Evolutionary conservation across 2,113 vertebrate species (phyloP), one percentile per base, ranked within the genome.

Genomic region (Reinhardtius hippoglossoides): DNA sequence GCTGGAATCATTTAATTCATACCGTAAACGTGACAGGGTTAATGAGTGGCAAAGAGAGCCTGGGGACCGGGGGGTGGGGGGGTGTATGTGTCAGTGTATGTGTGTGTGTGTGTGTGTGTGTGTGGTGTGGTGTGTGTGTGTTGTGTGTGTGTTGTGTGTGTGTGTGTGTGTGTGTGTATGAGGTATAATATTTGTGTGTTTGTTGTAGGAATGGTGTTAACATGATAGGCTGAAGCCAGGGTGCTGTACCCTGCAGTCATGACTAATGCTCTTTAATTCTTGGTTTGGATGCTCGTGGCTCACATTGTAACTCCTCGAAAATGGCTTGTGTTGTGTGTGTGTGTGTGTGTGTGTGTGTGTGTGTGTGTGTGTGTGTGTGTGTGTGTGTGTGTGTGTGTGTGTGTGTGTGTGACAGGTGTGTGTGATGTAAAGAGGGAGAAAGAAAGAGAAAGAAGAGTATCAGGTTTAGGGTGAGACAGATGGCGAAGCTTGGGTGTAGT

Each of bases 1-100:
- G 67, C 85, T 87, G 85, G 81, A 91, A 92, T 90, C 93, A 88
- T 93, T 94, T 93, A 92, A 94, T 93, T 93, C 92, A 91, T 87
- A 89, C 86, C 88, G 42, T 91, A 93, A 93, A 92, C 85, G 87
- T 93, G 94, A 94, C 93, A 92, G 88, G 92, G 92, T 93, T 94
- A 94, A 94, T 92, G 91, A 94, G 91, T 82, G 88, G 87, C 91
- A 94, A 94, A 88, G 90, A 88, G 88, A 76, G 88, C 91, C 92
- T 88, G 78, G 94, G 94, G 92, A 92, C 83, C 66, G 60, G 54
- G 70, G 76, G 66, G 14, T 15, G 27, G 27, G 0, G 20, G 65
- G 56, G 31, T 31, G 31, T 31, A 31, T 14, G 37, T 0, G 4
- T 20, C 31, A 31, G 20, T 0, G 16, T 63, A 56, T 56, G 62